Base-by-base conservation (phyloP, 2,113 vertebrate genomes). In the Microcebus murinus region DNA sequence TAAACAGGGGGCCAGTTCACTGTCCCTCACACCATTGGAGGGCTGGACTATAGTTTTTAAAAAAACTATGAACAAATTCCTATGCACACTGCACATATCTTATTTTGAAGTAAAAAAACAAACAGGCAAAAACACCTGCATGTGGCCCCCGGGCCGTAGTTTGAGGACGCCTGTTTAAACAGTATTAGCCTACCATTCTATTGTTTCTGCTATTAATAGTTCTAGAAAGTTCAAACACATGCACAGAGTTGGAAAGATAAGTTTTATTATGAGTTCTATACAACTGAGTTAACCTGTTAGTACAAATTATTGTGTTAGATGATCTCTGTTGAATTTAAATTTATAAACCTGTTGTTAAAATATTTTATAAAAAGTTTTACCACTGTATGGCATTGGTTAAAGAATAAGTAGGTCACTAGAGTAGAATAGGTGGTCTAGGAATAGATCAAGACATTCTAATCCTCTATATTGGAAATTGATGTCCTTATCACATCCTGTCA, bases 271-370 rank as follows among this genome's bases (percentile, higher is more conserved):
- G 52, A 91, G 63, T 93, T 94, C 45, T 87, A 0, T 87, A 45
- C 4, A 70, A 81, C 13, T 74, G 71, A 48, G n/a, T 90, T 68
- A 87, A 74, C 29, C 42, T 90, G 11, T 48, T 91, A 70, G 20
- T 17, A 52, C 42, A 87, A 15, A 36, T 77, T 76, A 57, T 2
- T 55, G 20, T 70, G 39, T 95, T 71, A 83, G 23, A 31, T 70
- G n/a, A 55, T 90, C 76, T 55, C 68, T 14, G 12, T 74, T 77
- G 14, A 70, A 87, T 95, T 88, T 84, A 89, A 63, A 57, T 96
- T 84, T 79, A 50, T 74, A 61, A 91, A 61, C 34, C 12, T 73
- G 20, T 94, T 93, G 3, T 83, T 61, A 93, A 82, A 87, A 68
- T 77, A 74, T 57, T 73, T 57, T 70, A 67, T 82, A 87, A 83